Base-by-base conservation (phyloP, 2,797 vertebrate species). In the Chromobotia macracanthus region DNA sequence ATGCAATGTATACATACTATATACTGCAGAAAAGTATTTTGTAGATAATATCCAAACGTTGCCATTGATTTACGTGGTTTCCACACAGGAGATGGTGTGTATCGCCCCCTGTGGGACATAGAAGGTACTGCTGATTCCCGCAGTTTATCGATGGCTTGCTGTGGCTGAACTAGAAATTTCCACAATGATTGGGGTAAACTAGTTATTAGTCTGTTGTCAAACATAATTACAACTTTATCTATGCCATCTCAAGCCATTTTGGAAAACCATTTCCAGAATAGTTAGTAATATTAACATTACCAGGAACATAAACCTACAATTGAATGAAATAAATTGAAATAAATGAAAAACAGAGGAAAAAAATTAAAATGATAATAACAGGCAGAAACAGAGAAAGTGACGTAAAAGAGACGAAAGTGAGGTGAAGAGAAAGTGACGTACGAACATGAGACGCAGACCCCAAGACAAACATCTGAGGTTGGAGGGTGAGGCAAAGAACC, bases 391-490 rank as follows among this genome's bases (percentile, higher is more conserved):
- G 55, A 23, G 3, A 25, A 41, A 3, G 35, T 38, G 35, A 6
- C 6, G 35, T 6, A 38, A 38, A 38, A 5, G 35, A 38, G 35
- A 38, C 35, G 35, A 38, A 38, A 61, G 21, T 15, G 51, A 66
- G 28, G 31, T 18, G 0, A 1, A 35, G 41, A 38, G 75, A n/a
- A 50, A n/a, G 44, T 10, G 13, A 13, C 0, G 31, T 35, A 12
- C 2, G 65, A 60, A 61, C 16, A 53, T 5, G 48, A 50, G 63
- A n/a, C 46, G 50, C 12, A 61, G 61, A 35, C 38, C 21, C 46
- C 51, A 65, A 53, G 9, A 35, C 31, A 75, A 64, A 50, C 58
- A 50, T 74, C 58, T 74, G 72, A 51, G 73, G 61, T 65, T 38
- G 50, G 72, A 75, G 64, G 48, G 60, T 66, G 63, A 66, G 61